Percentiles rank a stretch among this genome's conserved stretches.
Evolutionary conservation across 1,140 invertebrate genomes (phyloP).

Genomic region (Lucilia sericata): DNA sequence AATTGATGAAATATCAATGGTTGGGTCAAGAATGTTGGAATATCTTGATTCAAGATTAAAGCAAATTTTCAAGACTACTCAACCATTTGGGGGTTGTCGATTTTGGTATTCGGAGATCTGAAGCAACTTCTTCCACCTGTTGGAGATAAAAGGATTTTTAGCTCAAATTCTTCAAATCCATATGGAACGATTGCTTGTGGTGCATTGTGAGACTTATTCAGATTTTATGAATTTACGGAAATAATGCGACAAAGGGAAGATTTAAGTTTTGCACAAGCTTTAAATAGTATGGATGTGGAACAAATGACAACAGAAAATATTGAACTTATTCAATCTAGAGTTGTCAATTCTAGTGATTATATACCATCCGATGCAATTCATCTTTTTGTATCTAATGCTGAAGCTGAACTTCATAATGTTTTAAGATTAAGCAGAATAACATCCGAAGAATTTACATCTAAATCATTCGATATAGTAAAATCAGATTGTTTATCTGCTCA

Average conservation of each 20-base stretch:
- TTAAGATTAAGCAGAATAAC: neutral
- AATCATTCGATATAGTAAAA: neutral
- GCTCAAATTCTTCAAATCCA: neutral
- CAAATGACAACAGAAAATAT: no score
- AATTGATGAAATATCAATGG: constrained; percentile 44
- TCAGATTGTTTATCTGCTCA: neutral
- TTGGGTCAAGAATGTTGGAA: constrained; percentile 30
- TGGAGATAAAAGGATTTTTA: constrained; percentile 36
- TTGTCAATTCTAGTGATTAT: no score
- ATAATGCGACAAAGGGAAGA: constrained; percentile 39
- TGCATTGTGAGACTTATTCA: neutral
- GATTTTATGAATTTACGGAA: constrained; percentile 23
- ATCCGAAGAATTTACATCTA: neutral
- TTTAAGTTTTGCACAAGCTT: neutral
- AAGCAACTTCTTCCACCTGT: constrained; percentile 34
- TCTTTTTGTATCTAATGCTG: no score
- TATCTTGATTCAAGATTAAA: constrained; percentile 20
- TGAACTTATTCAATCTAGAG: no score
- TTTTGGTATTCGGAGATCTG: no score
- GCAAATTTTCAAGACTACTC: constrained; percentile 26
- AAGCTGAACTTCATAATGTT: no score
- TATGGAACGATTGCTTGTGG: constrained; percentile 5
- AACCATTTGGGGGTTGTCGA: constrained; percentile 38
- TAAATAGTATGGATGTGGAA: neutral
- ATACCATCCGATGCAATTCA: no score